Base-by-base conservation (phyloP, 1,140 invertebrate genomes). In the Drosophila obscura region DNA sequence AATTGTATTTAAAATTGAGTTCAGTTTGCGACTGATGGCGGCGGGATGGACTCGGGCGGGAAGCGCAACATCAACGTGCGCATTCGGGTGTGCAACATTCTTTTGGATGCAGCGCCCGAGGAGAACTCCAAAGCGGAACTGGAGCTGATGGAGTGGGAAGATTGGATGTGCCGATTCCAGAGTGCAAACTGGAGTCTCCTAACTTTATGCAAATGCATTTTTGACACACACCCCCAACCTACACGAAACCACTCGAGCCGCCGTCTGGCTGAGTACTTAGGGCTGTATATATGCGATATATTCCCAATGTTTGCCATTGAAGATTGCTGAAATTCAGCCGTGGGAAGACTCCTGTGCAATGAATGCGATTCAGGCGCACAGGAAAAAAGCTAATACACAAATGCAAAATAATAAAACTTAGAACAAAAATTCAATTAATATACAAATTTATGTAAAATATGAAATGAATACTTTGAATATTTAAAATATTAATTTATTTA, bases 1-100 rank as follows among this genome's bases (percentile, higher is more conserved):
- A 89, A 83, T 88, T 88, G 76, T 83, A 77, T 88, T 88, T 88
- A 88, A 88, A 83, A 80, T 80, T 72, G 61, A 73, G 57, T 82
- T 72, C 51, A 41, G 64, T 50, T 51, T 44, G 28, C 52, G 35
- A 69, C 44, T 45, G 55, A 31, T 31, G 50, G 8, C 7, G 13
- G 13, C 50, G 28, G 28, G 1, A 22, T 31, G 22, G 22, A 45
- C 24, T 16, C 43, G 41, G 46, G 53, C 19, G 19, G 19, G 19
- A 19, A 19, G 19, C 19, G 19, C 19, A 19, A 19, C 19, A 19
- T 19, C 19, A 19, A 19, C 19, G 19, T 19, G 39, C 15, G 35
- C 9, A 51, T 41, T 2, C 11, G 53, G 44, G 39, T 78, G 79
- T 76, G 66, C 82, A 66, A 73, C 62, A 68, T 62, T 76, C 43